phyloP scores from a whole-genome alignment of 1,140 invertebrate species.

The Drosophila truncata region DNA sequence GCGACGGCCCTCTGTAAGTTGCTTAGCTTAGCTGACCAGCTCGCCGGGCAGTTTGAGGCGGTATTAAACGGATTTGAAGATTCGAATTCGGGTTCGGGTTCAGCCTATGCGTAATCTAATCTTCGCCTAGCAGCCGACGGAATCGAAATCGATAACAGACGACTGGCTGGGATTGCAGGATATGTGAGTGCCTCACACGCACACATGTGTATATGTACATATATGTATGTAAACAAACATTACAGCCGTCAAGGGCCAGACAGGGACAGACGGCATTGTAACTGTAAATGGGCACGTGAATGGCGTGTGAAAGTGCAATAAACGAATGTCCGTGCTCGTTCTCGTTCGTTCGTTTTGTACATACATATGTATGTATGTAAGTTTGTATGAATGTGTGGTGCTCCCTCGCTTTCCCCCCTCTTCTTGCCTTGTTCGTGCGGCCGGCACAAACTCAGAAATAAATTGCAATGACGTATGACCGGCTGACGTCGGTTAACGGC shows the following conservation, averaged over 20 bases:
- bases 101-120: conserved; percentile 60
- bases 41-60: conserved; percentile 55
- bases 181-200: conserved; percentile 1
- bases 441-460: conserved; percentile 62
- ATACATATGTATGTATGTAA: not conserved
- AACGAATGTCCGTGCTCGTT: conserved; percentile 50
- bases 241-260: conserved; percentile 36
- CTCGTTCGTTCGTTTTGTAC: conserved; percentile 3
- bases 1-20: conserved; percentile 12
- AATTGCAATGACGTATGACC: conserved; percentile 76
- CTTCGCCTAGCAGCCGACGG: conserved; percentile 9
- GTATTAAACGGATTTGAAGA: conserved; percentile 50
- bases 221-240: conserved; percentile 62
- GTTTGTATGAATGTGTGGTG: not conserved
- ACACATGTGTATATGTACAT: not conserved
- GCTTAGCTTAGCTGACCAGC: conserved; percentile 18
- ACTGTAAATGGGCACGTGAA: conserved; percentile 73
- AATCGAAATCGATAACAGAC: conserved; percentile 51
- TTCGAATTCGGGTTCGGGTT: not conserved
- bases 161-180: conserved; percentile 33
- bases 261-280: conserved; percentile 37
- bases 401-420: not conserved
- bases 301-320: conserved; percentile 83
- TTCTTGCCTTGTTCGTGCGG: conserved; percentile 11
- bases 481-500: conserved; percentile 69